phyloP scores from a whole-genome alignment of 2,797 vertebrate genomes.

The Anolis apletophallus region DNA sequence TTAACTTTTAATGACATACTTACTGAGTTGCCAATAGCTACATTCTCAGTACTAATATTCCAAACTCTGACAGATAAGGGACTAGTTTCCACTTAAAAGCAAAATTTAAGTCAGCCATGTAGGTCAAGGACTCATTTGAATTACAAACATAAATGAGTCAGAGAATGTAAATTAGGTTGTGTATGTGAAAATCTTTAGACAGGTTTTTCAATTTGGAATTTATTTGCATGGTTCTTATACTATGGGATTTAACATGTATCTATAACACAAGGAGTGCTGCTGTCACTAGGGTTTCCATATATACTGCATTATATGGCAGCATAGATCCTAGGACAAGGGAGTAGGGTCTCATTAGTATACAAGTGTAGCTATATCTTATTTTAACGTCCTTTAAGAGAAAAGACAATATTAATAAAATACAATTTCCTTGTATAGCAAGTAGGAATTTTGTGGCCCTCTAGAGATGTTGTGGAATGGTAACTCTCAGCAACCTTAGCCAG shows the following conservation, averaged over 20 bases:
- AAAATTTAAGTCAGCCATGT: slow-evolving; percentile 20
- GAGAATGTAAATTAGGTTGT: slow-evolving; percentile 5
- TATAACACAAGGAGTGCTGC: background rate
- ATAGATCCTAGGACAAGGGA: background rate
- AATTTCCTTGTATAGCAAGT: too few species aligned
- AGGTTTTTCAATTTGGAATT: slow-evolving; percentile 1
- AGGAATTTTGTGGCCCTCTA: too few species aligned
- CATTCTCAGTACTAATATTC: slow-evolving; percentile 6
- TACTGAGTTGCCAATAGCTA: slow-evolving; percentile 21
- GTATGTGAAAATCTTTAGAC: slow-evolving; percentile 8
- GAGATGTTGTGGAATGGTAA: too few species aligned
- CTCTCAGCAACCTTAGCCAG: too few species aligned
- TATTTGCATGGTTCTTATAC: slow-evolving; percentile 1
- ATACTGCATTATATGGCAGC: too few species aligned
- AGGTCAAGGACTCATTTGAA: slow-evolving; percentile 28
- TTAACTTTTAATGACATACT: slow-evolving; percentile 23
- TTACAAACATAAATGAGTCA: slow-evolving; percentile 31
- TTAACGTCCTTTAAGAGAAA: too few species aligned
- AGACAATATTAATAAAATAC: too few species aligned
- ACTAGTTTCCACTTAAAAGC: slow-evolving; percentile 9
- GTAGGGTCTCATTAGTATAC: background rate
- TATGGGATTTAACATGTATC: background rate
- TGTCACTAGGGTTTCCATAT: background rate
- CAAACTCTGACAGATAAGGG: slow-evolving; percentile 5
- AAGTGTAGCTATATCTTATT: background rate